Percentiles rank a stretch among this genome's conserved stretches.
phyloP scores from a whole-genome alignment of 2,113 vertebrate genomes.

The pig (Sus scrofa) region T2T-Sscrofa CM000812.6:49558001-49558500 shows the following conservation, averaged over 20 bases:
- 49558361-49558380: background rate
- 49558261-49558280: background rate
- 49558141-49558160: background rate
- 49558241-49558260: background rate
- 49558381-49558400: background rate
- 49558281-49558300: slow-evolving; percentile 2
- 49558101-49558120: slow-evolving; percentile 19
- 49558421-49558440: background rate
- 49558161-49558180: background rate
- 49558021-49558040: background rate
- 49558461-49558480: background rate
- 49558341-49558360: background rate
- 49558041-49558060: background rate
- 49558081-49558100: background rate
- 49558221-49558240: background rate
- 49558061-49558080: background rate
- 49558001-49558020: background rate
- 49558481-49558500: background rate
- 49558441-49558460: background rate
- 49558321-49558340: background rate
- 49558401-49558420: background rate
- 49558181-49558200: background rate
- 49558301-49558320: background rate
- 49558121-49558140: slow-evolving; percentile 12
- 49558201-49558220: background rate